Percentiles rank a stretch among this genome's conserved stretches.
Evolutionary conservation across 2,888 invertebrate genomes (phyloP).

Genomic region (Xylota segnis): DNA sequence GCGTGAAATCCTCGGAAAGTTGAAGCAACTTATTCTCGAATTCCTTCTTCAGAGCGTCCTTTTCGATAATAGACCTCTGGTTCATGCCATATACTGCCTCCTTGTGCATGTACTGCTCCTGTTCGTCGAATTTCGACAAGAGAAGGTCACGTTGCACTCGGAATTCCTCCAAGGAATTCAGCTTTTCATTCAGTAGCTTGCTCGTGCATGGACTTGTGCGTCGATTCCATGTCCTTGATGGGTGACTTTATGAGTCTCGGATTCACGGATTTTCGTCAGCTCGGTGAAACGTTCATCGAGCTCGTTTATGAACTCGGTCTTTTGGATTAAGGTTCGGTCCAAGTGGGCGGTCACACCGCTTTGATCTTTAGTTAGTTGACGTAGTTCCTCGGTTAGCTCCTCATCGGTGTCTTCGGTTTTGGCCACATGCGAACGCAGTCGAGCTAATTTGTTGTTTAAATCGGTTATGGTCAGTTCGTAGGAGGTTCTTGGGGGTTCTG

Average conservation of each 20-base stretch:
- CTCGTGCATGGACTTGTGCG: conserved; percentile 91
- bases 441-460: conserved; percentile 91
- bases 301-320: conserved; percentile 87
- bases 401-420: conserved; percentile 91
- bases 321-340: conserved; percentile 90
- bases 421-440: conserved; percentile 87
- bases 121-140: conserved; percentile 92
- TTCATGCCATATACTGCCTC: conserved; percentile 90
- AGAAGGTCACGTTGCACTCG: conserved; percentile 93
- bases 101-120: conserved; percentile 92
- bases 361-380: conserved; percentile 91
- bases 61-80: conserved; percentile 83
- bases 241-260: conserved; percentile 87
- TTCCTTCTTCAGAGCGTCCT: conserved; percentile 93
- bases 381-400: conserved; percentile 87
- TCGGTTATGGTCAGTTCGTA: conserved; percentile 93
- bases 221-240: conserved; percentile 92
- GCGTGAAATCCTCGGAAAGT: conserved; percentile 93
- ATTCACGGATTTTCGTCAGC: conserved; percentile 87
- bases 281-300: conserved; percentile 88
- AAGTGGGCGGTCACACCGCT: conserved; percentile 93
- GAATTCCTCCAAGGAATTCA: conserved; percentile 96
- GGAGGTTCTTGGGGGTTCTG: conserved; percentile 86
- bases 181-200: conserved; percentile 93
- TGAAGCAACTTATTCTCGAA: conserved; percentile 92